phyloP scores from a whole-genome alignment of 2,888 invertebrate genomes.

The Rosalia funebris region DNA sequence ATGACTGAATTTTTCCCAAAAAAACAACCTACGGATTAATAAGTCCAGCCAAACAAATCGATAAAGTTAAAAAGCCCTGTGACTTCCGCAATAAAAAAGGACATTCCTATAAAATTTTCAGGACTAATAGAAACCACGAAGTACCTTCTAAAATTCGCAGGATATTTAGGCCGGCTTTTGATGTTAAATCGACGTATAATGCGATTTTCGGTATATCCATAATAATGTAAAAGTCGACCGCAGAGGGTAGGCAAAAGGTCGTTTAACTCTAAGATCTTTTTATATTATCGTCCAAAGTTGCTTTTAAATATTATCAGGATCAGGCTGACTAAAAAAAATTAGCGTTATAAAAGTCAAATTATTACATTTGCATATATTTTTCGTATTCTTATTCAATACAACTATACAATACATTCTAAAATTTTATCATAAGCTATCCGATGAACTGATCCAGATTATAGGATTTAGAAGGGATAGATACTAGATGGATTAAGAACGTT shows the following conservation, averaged over 20 bases:
- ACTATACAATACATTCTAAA: no score
- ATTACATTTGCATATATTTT: no score
- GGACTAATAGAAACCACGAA: background rate
- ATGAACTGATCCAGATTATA: no score
- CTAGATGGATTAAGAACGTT: no score
- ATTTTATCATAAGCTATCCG: no score
- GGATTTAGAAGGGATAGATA: no score
- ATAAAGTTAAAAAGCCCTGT: background rate
- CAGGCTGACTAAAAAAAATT: no score
- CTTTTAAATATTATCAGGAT: background rate
- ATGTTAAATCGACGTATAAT: background rate
- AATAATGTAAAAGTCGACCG: background rate
- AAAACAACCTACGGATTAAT: conserved; percentile 4
- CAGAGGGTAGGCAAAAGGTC: no score
- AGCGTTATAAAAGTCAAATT: no score
- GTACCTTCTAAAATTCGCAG: background rate
- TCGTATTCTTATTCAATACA: no score
- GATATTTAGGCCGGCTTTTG: background rate
- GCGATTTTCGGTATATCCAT: background rate
- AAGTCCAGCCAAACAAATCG: conserved; percentile 3
- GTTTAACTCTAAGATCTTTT: background rate
- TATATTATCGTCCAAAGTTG: background rate
- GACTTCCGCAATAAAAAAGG: background rate
- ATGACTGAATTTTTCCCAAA: background rate
- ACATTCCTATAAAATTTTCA: background rate